Conservation (phyloP, 2,113 vertebrate genomes). For the Trematocara zebra region DNA sequence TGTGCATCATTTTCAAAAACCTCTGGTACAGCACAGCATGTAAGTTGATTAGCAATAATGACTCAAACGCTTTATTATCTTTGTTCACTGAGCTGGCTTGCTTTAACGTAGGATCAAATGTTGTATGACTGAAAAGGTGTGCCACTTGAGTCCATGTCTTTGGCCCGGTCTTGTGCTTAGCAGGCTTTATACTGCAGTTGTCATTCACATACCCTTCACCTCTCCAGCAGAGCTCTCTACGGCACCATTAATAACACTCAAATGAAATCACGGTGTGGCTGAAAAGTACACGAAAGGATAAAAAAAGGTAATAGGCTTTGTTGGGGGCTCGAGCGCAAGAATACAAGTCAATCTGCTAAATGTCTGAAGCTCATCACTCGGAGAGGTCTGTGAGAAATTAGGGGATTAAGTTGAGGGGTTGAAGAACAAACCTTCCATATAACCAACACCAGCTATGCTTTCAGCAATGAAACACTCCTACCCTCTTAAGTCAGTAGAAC, state of each 20-base stretch:
- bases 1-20: not conserved
- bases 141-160: not conserved
- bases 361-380: conserved; percentile 50
- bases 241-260: not conserved
- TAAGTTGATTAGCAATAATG: not conserved
- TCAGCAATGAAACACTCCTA: not conserved
- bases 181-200: not conserved
- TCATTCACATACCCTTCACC: conserved; percentile 11
- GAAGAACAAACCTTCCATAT: not conserved
- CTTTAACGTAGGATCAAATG: not conserved
- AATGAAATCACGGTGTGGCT: not conserved
- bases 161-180: not conserved
- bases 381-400: conserved; percentile 50
- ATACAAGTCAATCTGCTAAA: conserved; percentile 55
- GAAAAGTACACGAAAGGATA: conserved; percentile 1
- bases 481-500: not conserved
- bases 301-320: conserved; percentile 41
- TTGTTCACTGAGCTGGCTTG: not conserved
- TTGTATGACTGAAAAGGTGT: not conserved
- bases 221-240: not conserved
- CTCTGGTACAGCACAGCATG: not conserved
- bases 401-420: conserved; percentile 26
- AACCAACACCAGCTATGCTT: not conserved
- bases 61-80: not conserved
- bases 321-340: not conserved